These are phyloP conservation scores for Cebus imitator DNA, from an alignment of 2,113 vertebrate species.

Conservation along the genomic window DNA sequence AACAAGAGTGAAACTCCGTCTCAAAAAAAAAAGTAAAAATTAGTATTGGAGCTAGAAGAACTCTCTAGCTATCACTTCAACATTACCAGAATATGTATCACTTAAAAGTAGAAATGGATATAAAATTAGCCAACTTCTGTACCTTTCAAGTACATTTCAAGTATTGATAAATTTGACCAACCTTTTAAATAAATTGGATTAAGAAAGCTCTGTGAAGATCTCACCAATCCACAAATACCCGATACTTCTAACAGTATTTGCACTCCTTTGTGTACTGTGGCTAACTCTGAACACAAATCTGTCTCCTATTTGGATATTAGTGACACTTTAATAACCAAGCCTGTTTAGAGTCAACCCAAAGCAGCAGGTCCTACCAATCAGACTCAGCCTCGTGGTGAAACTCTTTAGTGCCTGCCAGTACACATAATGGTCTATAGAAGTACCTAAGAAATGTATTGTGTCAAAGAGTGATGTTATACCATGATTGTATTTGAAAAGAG, in stretches of 20 bases:
- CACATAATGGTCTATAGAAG: neutral
- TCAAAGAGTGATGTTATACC: neutral
- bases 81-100: neutral
- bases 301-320: neutral
- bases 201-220: neutral
- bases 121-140: neutral
- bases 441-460: neutral
- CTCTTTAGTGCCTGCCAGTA: neutral
- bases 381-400: neutral
- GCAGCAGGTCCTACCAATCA: neutral
- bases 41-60: neutral
- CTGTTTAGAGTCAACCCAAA: neutral
- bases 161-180: neutral
- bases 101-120: slow-evolving; percentile 27
- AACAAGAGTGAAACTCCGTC: too few relatives aligned
- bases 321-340: neutral
- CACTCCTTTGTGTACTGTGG: neutral
- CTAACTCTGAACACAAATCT: neutral
- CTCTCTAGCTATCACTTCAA: neutral
- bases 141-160: slow-evolving; percentile 18
- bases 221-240: neutral
- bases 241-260: neutral
- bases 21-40: neutral
- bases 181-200: slow-evolving; percentile 9
- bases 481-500: neutral